Percentiles rank a stretch among this genome's conserved stretches.
Conservation (phyloP, 2,113 vertebrate species). For the Chloroceryle aenea region DNA sequence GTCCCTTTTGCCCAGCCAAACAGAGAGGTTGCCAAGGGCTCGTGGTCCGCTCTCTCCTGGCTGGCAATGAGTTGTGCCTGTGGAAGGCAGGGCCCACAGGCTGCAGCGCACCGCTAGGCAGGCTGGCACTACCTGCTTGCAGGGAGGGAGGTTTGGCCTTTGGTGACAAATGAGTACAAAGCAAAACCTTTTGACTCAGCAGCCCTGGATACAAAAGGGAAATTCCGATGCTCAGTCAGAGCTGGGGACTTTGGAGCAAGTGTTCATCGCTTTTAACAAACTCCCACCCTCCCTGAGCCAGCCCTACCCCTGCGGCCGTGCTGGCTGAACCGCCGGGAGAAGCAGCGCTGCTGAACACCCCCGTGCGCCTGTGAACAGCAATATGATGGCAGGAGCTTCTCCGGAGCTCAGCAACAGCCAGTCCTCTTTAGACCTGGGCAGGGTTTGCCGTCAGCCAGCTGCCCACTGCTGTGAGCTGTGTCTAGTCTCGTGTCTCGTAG, state of each 20-base stretch:
- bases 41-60: not conserved
- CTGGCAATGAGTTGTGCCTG: accelerated
- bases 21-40: not conserved
- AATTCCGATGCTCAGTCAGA: not conserved
- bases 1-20: not conserved
- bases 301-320: not conserved
- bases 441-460: not conserved
- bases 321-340: not conserved
- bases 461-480: not conserved
- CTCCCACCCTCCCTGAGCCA: not conserved
- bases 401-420: not conserved
- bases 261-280: not conserved
- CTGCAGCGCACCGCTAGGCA: not conserved
- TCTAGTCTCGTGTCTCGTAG: conserved; percentile 57
- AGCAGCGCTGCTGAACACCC: not conserved
- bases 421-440: not conserved
- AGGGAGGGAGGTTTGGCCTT: not conserved
- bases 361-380: not conserved
- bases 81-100: not conserved
- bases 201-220: not conserved
- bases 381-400: not conserved
- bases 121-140: accelerated
- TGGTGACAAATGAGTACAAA: not conserved
- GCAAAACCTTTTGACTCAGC: not conserved
- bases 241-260: not conserved